Conservation (phyloP, 1,140 invertebrate genomes). For the Carcinoscorpius rotundicauda region DNA sequence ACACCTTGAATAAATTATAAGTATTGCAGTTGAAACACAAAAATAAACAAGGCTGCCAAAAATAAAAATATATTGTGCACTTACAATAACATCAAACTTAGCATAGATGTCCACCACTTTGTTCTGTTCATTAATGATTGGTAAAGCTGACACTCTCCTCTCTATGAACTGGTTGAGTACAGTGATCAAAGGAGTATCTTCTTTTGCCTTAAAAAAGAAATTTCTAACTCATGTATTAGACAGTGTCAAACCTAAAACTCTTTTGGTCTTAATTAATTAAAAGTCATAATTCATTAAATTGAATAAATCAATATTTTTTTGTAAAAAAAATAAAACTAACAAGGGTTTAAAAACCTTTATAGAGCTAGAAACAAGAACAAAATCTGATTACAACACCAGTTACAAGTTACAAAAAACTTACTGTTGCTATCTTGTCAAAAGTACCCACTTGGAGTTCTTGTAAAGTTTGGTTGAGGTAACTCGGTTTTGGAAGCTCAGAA, state of each 20-base stretch:
- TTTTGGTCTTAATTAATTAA: too few relatives aligned
- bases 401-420: conserved; percentile 26
- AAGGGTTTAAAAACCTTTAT: too few relatives aligned
- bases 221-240: too few relatives aligned
- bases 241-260: too few relatives aligned
- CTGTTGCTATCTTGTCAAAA: conserved; percentile 88
- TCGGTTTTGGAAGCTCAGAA: conserved; percentile 81
- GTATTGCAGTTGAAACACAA: too few relatives aligned
- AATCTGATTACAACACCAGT: too few relatives aligned
- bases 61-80: conserved; percentile 32
- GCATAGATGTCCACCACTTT: conserved; percentile 96
- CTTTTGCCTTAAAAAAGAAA: conserved; percentile 44
- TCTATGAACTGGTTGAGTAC: conserved; percentile 95
- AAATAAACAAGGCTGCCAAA: too few relatives aligned
- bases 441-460: conserved; percentile 86
- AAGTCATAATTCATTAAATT: too few relatives aligned
- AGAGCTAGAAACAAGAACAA: too few relatives aligned
- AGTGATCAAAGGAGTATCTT: conserved; percentile 88
- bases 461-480: conserved; percentile 76
- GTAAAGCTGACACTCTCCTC: conserved; percentile 87
- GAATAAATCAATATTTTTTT: too few relatives aligned
- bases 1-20: too few relatives aligned
- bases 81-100: conserved; percentile 99
- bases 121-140: conserved; percentile 75
- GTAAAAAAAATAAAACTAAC: too few relatives aligned